Percentiles rank a stretch among this genome's conserved stretches.
phyloP scores from a whole-genome alignment of 2,797 vertebrate species.

The Apodemus agrarius region DNA sequence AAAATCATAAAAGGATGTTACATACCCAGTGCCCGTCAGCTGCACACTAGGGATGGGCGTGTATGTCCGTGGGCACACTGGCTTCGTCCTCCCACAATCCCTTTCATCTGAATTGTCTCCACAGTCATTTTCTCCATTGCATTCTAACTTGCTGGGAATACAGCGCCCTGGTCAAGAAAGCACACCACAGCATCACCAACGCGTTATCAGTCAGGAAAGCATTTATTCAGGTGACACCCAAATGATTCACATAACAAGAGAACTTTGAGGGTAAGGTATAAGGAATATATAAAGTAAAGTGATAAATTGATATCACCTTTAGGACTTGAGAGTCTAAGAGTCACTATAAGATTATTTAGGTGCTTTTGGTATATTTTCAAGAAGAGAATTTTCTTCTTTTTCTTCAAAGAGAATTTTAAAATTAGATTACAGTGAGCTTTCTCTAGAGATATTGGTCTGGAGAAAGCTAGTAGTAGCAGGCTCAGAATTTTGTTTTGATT shows the following conservation, averaged over 20 bases:
- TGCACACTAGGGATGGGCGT: slow-evolving; percentile 88
- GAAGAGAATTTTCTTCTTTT: not conserved
- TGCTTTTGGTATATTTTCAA: not conserved
- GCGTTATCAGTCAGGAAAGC: not conserved
- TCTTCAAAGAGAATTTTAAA: not conserved
- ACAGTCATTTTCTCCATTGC: slow-evolving; percentile 96
- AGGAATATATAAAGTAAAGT: not conserved
- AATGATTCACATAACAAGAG: not conserved
- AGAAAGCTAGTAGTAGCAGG: not conserved
- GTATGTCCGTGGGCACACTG: slow-evolving; percentile 82
- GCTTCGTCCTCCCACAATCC: slow-evolving; percentile 85
- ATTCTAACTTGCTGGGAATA: slow-evolving; percentile 89
- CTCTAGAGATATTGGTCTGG: not conserved
- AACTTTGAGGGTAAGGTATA: not conserved
- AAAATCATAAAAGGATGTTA: not conserved
- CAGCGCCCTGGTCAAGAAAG: slow-evolving; percentile 90
- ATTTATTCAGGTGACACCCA: not conserved
- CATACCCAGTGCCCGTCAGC: slow-evolving; percentile 91
- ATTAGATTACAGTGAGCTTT: not conserved
- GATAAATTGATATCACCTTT: not conserved
- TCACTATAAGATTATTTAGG: not conserved
- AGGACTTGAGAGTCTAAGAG: not conserved
- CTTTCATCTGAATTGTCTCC: slow-evolving; percentile 95
- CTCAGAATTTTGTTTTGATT: slow-evolving; percentile 56
- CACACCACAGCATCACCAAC: not conserved